Conservation (phyloP, 2,113 vertebrate species). For the Neotoma lepida region DNA sequence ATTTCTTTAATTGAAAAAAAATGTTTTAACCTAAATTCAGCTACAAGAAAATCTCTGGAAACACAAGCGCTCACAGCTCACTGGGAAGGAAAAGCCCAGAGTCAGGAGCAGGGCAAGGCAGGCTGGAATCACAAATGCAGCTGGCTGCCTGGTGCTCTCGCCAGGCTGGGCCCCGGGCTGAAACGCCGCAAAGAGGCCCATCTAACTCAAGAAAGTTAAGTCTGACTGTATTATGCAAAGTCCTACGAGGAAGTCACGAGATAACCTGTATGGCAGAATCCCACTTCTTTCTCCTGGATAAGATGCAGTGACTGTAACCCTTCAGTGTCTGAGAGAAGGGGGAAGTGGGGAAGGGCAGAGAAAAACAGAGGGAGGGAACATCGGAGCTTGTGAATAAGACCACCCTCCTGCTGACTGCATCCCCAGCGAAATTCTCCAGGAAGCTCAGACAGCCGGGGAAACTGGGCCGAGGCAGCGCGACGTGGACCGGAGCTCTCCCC, state of each 20-base stretch:
- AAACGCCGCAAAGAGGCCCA: constrained; percentile 28
- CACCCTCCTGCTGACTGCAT: not conserved
- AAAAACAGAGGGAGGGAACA: not conserved
- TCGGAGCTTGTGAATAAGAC: not conserved
- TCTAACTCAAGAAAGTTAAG: constrained; percentile 78
- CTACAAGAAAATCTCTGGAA: constrained; percentile 75
- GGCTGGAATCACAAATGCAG: constrained; percentile 36
- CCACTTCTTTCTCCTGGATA: not conserved
- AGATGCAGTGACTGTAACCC: constrained; percentile 62
- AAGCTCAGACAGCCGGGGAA: not conserved
- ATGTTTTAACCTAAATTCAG: constrained; percentile 43
- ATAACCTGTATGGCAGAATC: not conserved
- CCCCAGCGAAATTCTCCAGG: not conserved
- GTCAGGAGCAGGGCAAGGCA: not conserved
- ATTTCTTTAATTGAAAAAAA: not conserved
- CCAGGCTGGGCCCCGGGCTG: constrained; percentile 35
- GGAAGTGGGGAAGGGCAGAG: not conserved
- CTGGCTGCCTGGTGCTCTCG: constrained; percentile 19
- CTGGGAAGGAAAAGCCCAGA: constrained; percentile 44
- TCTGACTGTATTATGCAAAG: constrained; percentile 38
- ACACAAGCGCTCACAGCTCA: not conserved
- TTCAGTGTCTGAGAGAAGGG: not conserved
- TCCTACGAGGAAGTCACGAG: constrained; percentile 22
- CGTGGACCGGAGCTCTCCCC: not conserved
- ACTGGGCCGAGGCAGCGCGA: not conserved